Evolutionary conservation across 2,797 vertebrate species (phyloP).

Genomic region (Triplophysa yarkandensis): DNA sequence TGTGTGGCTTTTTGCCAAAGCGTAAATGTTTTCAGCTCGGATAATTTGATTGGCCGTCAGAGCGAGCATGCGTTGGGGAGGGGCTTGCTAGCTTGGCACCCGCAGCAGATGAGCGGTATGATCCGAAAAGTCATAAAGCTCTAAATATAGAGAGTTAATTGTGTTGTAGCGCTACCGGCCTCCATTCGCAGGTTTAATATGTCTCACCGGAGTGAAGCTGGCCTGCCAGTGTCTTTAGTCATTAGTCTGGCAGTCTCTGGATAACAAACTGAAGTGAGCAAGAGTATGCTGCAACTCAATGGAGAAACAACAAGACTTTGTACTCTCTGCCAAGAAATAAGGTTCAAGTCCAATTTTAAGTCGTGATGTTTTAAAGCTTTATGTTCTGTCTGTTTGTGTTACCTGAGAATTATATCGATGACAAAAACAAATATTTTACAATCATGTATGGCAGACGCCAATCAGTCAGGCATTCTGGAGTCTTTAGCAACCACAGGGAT

Average conservation of each 20-base stretch:
- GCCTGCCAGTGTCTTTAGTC: constrained; percentile 23
- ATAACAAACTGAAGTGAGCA: constrained; percentile 50
- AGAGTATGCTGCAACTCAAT: constrained; percentile 22
- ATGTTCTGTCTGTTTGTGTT: too few relatives aligned
- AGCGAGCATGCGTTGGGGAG: not conserved
- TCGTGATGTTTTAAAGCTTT: too few relatives aligned
- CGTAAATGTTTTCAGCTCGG: not conserved
- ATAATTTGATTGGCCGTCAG: constrained; percentile 46
- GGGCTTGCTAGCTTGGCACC: constrained; percentile 7
- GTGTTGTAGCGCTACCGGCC: constrained; percentile 38
- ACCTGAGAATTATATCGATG: too few relatives aligned
- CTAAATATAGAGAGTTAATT: constrained; percentile 54
- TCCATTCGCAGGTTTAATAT: constrained; percentile 20
- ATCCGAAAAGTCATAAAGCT: constrained; percentile 36
- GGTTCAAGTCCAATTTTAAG: too few relatives aligned
- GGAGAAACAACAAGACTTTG: constrained; percentile 36
- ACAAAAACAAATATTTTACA: too few relatives aligned
- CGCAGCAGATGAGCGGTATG: not conserved
- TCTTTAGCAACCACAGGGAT: not conserved
- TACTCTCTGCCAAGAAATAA: constrained; percentile 25
- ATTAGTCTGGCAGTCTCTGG: constrained; percentile 45
- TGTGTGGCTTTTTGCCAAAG: not conserved
- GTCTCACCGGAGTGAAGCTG: constrained; percentile 35
- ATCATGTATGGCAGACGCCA: too few relatives aligned
- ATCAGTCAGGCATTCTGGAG: not conserved